A percentile compares a stretch with the other conserved stretches of the same genome.
Evolutionary conservation across 1,140 invertebrate genomes (phyloP).

Genomic region (Lucilia cuprina): DNA sequence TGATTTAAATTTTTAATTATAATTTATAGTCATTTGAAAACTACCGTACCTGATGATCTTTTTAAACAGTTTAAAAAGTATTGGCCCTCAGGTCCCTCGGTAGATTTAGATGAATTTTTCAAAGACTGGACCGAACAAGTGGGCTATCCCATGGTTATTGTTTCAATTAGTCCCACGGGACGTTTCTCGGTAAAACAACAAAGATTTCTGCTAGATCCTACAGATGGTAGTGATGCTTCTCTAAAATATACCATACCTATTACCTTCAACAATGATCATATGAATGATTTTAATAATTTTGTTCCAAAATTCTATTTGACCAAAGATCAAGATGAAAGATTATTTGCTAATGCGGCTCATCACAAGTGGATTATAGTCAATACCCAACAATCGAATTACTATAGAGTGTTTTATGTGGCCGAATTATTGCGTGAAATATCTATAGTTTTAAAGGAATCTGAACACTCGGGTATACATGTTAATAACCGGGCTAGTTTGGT

Average conservation of each 20-base stretch:
- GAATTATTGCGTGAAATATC: constrained; percentile 65
- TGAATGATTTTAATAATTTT: constrained; percentile 65
- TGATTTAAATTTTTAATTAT: neutral
- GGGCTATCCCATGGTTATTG: constrained; percentile 83
- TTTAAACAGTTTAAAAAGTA: constrained; percentile 43
- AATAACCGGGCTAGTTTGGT: constrained; percentile 80
- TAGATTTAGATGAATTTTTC: constrained; percentile 48
- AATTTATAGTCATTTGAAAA: constrained; percentile 15
- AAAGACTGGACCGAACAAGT: constrained; percentile 90
- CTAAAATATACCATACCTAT: constrained; percentile 70
- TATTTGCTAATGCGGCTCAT: constrained; percentile 25
- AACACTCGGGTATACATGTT: constrained; percentile 67
- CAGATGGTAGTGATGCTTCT: constrained; percentile 45
- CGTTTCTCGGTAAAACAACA: constrained; percentile 56
- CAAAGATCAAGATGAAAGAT: constrained; percentile 39
- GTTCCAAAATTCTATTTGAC: constrained; percentile 63
- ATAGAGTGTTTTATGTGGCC: constrained; percentile 70
- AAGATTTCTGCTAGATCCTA: constrained; percentile 65
- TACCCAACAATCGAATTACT: constrained; percentile 66
- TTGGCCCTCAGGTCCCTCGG: constrained; percentile 38
- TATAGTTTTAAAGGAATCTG: constrained; percentile 52
- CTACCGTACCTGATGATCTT: constrained; percentile 41
- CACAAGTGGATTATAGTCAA: constrained; percentile 64
- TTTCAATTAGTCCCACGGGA: constrained; percentile 48
- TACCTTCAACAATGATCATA: constrained; percentile 65